Evolutionary conservation across 2,113 vertebrate genomes (phyloP).

Genomic region (Callospermophilus lateralis): DNA sequence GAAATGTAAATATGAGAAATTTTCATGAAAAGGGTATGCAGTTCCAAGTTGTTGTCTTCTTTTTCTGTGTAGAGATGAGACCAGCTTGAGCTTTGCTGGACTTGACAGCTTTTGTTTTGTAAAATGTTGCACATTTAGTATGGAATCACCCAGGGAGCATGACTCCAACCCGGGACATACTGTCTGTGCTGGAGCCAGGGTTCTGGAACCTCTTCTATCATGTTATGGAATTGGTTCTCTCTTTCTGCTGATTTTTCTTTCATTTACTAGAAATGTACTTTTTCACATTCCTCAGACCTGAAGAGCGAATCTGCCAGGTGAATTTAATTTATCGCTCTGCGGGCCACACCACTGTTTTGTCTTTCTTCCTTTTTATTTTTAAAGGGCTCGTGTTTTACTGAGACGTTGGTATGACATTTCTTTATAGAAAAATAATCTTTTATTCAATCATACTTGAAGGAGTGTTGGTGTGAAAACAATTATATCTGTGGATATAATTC

Average conservation of each 20-base stretch:
- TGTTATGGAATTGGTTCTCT: constrained; percentile 52
- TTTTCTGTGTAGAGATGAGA: constrained; percentile 3
- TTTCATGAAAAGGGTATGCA: not conserved
- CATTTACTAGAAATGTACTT: constrained; percentile 55
- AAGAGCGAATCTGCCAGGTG: constrained; percentile 47
- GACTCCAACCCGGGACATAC: not conserved
- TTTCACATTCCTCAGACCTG: constrained; percentile 59
- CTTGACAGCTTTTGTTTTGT: not conserved
- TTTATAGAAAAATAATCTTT: constrained; percentile 54
- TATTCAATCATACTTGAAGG: not conserved
- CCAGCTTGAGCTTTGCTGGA: not conserved
- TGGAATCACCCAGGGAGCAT: not conserved
- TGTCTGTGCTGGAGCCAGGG: not conserved
- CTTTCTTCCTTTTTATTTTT: constrained; percentile 49
- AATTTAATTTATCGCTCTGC: constrained; percentile 65
- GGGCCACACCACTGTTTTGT: not conserved
- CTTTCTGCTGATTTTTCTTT: constrained; percentile 44
- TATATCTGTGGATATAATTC: constrained; percentile 8
- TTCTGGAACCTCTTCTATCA: constrained; percentile 52
- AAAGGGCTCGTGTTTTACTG: constrained; percentile 29
- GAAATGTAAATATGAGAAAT: not conserved
- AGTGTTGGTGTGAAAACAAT: constrained; percentile 46
- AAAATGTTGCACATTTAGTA: constrained; percentile 21
- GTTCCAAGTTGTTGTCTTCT: not conserved
- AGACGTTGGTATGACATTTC: not conserved